Conservation (phyloP, 2,113 vertebrate genomes). For the Cebidichthys violaceus region DNA sequence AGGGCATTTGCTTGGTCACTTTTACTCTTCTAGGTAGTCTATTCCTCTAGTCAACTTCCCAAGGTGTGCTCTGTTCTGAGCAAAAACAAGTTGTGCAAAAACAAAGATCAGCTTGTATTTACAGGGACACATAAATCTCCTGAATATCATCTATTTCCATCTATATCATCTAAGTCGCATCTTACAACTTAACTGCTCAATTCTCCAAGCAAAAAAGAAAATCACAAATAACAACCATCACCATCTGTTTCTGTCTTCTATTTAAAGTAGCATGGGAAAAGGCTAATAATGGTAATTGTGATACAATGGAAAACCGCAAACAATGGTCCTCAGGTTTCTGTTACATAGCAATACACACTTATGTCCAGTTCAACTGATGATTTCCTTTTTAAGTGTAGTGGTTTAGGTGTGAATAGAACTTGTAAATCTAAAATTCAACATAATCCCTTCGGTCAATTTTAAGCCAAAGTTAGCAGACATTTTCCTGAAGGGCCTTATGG, state of each 20-base stretch:
- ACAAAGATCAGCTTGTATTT: background rate
- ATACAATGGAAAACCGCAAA: background rate
- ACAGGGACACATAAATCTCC: background rate
- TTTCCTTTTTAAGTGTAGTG: background rate
- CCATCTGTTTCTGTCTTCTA: background rate
- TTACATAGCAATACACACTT: background rate
- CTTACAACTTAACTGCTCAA: conserved; percentile 4
- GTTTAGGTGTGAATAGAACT: background rate
- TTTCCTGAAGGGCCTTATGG: background rate
- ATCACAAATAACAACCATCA: background rate
- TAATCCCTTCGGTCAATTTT: background rate
- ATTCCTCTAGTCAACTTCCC: conserved; percentile 2
- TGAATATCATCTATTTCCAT: background rate
- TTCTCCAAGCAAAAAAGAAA: conserved; percentile 15
- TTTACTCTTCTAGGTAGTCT: background rate
- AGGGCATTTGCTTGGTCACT: background rate
- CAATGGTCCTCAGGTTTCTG: conserved; percentile 1
- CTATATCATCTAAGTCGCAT: too few species aligned
- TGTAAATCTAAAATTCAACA: background rate
- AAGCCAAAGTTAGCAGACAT: background rate
- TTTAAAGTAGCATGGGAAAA: background rate
- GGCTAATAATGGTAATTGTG: conserved; percentile 1
- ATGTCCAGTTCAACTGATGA: background rate
- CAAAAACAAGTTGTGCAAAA: background rate
- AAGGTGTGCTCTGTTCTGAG: background rate